A percentile compares a stretch with the other conserved stretches of the same genome.
Evolutionary conservation across 2,113 vertebrate species (phyloP).

Genomic region (Oncorhynchus tshawytscha): DNA sequence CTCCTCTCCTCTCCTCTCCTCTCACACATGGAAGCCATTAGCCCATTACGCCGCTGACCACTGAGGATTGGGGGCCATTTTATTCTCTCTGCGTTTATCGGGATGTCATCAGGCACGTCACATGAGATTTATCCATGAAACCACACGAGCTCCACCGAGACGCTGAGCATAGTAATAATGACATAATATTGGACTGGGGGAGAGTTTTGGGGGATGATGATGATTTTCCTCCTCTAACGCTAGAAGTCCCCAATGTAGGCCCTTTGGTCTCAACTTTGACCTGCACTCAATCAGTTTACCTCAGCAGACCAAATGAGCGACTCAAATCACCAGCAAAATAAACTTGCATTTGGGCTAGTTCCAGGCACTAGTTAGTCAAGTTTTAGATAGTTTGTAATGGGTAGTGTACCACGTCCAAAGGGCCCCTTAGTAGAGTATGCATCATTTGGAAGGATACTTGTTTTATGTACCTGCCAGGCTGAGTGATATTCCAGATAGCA

Average conservation of each 20-base stretch:
- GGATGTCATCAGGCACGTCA: slow-evolving; percentile 65
- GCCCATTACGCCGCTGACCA: slow-evolving; percentile 45
- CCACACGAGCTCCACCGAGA: slow-evolving; percentile 55
- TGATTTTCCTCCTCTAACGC: slow-evolving; percentile 38
- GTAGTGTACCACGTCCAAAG: slow-evolving; percentile 21
- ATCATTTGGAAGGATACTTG: slow-evolving; percentile 45
- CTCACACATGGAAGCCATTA: slow-evolving; percentile 64
- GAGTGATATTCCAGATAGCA: slow-evolving; percentile 67
- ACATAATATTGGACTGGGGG: slow-evolving; percentile 56
- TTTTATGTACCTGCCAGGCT: slow-evolving; percentile 63
- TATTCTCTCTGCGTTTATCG: slow-evolving; percentile 64
- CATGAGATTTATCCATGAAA: slow-evolving; percentile 62
- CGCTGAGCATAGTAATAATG: slow-evolving; percentile 45
- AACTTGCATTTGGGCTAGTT: not conserved
- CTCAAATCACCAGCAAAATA: not conserved
- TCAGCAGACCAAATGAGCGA: slow-evolving; percentile 12
- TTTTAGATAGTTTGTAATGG: slow-evolving; percentile 8
- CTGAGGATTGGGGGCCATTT: slow-evolving; percentile 53
- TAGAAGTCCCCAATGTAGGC: not conserved
- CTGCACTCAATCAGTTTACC: slow-evolving; percentile 29
- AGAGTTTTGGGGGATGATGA: slow-evolving; percentile 47
- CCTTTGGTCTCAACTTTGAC: slow-evolving; percentile 34
- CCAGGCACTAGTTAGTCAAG: not conserved
- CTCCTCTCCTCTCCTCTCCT: slow-evolving; percentile 18
- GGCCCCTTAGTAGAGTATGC: slow-evolving; percentile 13